Evolutionary conservation across 1,140 invertebrate genomes (phyloP), one percentile per base, ranked within the genome.

Genomic region (Zaprionus tsacasi): DNA sequence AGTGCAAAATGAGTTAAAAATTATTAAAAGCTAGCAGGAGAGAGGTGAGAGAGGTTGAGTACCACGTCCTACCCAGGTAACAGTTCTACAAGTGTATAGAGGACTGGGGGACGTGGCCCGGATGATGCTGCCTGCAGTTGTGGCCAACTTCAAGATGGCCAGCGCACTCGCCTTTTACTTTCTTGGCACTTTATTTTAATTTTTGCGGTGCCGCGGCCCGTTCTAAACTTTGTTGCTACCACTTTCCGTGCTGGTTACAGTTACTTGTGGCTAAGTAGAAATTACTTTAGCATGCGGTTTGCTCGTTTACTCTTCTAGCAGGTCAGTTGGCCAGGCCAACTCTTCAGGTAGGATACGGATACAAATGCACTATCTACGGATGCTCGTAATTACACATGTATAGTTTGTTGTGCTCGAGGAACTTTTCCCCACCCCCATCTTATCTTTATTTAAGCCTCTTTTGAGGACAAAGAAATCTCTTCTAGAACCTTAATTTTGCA

Each of bases 161-260:
- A 87, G 77, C 83, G 55, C 67, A 76, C 78, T 81, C 70, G 63
- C 78, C 78, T 88, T 87, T 87, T 86, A 87, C 85, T 87, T 87
- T 88, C 80, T 83, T 88, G 85, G 83, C 78, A 87, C 83, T 87
- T 88, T 88, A 83, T 88, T 87, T 87, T 87, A 87, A 87, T 87
- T 87, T 88, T 72, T 80, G 67, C 64, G 77, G 73, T 80, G 45
- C 40, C 55, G 33, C 56, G 56, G 61, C 67, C 17, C 12, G 52
- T 72, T 70, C 54, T 58, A 75, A 87, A 87, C 71, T 87, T 88
- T 78, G 43, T 68, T 59, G 25, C 48, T 63, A 56, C 50, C 72
- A 70, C 66, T 82, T 74, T 74, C 54, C 40, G 50, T 58, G 67
- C 70, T 57, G 68, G 17, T 55, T 35, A 67, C 69, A 67, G 77